Percentiles rank a stretch among this genome's conserved stretches.
Evolutionary conservation across 2,797 vertebrate species (phyloP).

Genomic region (Danio aesculapii): DNA sequence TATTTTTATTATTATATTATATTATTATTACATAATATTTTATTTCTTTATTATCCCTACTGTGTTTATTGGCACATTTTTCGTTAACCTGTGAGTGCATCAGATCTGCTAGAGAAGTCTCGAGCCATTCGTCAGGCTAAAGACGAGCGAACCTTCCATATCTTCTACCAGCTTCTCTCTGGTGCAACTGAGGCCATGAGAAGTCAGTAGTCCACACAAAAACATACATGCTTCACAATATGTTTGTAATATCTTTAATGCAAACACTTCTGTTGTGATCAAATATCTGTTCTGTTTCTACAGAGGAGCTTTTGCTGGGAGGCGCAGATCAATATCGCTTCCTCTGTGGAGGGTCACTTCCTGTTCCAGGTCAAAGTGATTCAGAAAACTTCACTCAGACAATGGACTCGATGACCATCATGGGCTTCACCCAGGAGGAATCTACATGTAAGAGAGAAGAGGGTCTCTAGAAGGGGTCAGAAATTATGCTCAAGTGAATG

Average conservation of each 20-base stretch:
- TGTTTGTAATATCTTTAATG: neutral
- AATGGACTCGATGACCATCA: constrained; percentile 90
- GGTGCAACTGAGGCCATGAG: constrained; percentile 83
- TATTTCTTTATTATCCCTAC: too few species aligned
- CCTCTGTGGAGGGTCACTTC: constrained; percentile 85
- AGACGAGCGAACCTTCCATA: constrained; percentile 92
- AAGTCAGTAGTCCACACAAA: constrained; percentile 70
- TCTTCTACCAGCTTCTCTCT: constrained; percentile 91
- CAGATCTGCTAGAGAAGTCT: constrained; percentile 93
- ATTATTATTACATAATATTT: too few species aligned
- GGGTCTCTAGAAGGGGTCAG: neutral
- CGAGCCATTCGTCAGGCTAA: constrained; percentile 91
- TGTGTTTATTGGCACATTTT: constrained; percentile 1
- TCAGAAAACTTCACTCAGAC: constrained; percentile 92
- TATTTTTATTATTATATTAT: too few species aligned
- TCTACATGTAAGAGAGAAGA: constrained; percentile 75
- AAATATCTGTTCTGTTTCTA: neutral
- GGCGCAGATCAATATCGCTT: constrained; percentile 87
- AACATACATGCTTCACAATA: neutral
- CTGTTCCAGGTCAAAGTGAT: constrained; percentile 87
- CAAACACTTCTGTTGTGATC: neutral
- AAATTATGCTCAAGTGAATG: neutral
- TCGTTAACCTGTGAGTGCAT: constrained; percentile 66
- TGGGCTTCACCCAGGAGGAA: constrained; percentile 90
- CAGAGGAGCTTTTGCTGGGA: constrained; percentile 88